Evolutionary conservation across 2,797 vertebrate species (phyloP).

Genomic region (Crocidura indochinensis): DNA sequence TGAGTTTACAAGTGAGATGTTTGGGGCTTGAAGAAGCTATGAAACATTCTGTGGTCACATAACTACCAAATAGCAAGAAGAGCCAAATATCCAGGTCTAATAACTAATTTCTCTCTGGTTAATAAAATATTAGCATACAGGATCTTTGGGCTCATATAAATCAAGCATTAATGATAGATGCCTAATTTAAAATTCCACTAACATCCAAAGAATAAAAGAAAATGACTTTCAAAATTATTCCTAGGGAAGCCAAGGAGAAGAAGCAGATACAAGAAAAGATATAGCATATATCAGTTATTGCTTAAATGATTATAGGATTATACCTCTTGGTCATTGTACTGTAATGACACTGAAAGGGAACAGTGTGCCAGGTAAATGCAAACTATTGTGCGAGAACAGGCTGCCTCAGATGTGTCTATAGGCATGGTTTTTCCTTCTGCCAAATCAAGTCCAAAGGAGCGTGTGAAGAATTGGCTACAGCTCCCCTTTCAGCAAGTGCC

Average conservation of each 20-base stretch:
- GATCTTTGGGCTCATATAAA: neutral
- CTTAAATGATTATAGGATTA: conserved; percentile 32
- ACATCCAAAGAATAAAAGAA: conserved; percentile 42
- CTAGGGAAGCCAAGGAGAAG: neutral
- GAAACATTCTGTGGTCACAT: neutral
- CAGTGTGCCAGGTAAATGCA: conserved; percentile 51
- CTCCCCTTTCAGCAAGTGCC: conserved; percentile 81
- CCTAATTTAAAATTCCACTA: neutral
- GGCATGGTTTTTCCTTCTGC: conserved; percentile 67
- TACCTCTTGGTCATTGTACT: conserved; percentile 42
- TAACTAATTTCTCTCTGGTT: neutral
- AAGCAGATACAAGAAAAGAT: conserved; percentile 21
- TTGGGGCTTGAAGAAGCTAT: conserved; percentile 31
- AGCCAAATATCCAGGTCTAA: neutral
- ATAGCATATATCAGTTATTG: neutral
- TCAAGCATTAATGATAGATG: neutral
- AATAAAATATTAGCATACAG: neutral
- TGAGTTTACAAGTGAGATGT: conserved; percentile 5
- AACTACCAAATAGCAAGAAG: neutral
- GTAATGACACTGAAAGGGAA: conserved; percentile 49
- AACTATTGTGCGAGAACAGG: conserved; percentile 64
- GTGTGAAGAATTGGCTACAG: conserved; percentile 82
- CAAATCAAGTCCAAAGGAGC: conserved; percentile 80
- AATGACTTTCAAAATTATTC: conserved; percentile 11
- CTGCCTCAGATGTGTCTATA: conserved; percentile 65